Evolutionary conservation across 1,140 invertebrate species (phyloP).

Genomic region (Laupala kohalensis): DNA sequence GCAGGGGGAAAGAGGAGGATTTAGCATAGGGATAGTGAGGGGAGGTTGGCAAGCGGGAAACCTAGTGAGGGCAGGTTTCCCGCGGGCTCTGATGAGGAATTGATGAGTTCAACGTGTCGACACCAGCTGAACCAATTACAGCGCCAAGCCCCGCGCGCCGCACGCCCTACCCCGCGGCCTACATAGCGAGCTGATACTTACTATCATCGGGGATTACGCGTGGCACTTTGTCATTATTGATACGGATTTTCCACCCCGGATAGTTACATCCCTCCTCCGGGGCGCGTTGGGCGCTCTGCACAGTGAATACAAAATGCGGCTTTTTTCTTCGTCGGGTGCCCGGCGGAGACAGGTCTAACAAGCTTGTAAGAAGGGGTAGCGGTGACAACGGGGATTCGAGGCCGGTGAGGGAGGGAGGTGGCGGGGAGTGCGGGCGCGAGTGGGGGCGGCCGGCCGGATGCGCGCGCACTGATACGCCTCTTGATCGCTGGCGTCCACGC

Average conservation of each 20-base stretch:
- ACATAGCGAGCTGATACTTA: conserved; percentile 15
- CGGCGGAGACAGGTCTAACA: neutral
- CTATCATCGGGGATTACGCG: conserved; percentile 18
- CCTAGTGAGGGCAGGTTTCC: conserved; percentile 19
- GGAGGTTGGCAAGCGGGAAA: conserved; percentile 9
- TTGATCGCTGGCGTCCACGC: too few species aligned
- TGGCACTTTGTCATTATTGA: conserved; percentile 20
- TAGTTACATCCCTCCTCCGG: conserved; percentile 10
- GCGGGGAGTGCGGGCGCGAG: too few species aligned
- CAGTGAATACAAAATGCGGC: conserved; percentile 11
- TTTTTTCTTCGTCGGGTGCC: neutral
- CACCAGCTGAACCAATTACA: conserved; percentile 35
- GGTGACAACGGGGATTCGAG: too few species aligned
- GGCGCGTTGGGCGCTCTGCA: neutral
- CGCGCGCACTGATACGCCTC: too few species aligned
- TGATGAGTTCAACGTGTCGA: conserved; percentile 30
- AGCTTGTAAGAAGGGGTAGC: neutral
- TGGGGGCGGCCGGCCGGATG: too few species aligned
- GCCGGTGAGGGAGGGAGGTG: too few species aligned
- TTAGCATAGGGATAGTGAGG: neutral
- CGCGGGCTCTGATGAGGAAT: conserved; percentile 28
- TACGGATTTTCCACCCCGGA: conserved; percentile 12
- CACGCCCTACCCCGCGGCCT: conserved; percentile 20
- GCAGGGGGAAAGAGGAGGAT: neutral
- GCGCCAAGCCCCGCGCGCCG: conserved; percentile 26